Conservation (phyloP, 2,888 invertebrate genomes). For the Hoplodrina ambigua region DNA sequence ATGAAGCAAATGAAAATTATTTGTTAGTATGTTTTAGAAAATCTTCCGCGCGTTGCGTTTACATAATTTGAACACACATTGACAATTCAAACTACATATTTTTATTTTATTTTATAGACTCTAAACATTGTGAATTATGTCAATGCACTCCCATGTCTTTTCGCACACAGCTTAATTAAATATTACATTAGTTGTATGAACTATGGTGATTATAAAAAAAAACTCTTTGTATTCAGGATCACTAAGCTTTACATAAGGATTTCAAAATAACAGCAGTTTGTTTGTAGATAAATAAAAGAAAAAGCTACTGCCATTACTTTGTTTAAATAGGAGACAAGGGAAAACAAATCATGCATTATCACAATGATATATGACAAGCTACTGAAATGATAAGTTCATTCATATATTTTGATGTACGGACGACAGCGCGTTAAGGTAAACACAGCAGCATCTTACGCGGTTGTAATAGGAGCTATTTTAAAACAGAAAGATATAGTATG, state of each 20-base stretch:
- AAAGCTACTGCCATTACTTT: neutral
- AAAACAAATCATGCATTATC: neutral
- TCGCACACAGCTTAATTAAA: no score
- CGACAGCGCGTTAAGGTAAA: no score
- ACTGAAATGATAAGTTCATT: conserved; percentile 1
- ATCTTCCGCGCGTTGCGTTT: conserved; percentile 8
- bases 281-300: neutral
- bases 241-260: neutral
- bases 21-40: conserved; percentile 6
- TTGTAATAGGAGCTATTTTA: no score
- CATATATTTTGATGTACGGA: neutral
- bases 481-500: no score
- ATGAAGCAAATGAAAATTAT: conserved; percentile 1
- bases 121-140: neutral
- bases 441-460: no score
- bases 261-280: neutral
- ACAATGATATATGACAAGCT: neutral
- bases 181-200: no score
- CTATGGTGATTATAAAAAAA: neutral
- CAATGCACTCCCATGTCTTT: neutral
- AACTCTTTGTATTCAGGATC: neutral
- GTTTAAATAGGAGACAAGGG: neutral
- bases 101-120: conserved; percentile 5
- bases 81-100: conserved; percentile 9
- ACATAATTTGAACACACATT: conserved; percentile 1